phyloP scores from a whole-genome alignment of 92 coral and sea anemone genomes.

The Heteractis magnifica region DNA sequence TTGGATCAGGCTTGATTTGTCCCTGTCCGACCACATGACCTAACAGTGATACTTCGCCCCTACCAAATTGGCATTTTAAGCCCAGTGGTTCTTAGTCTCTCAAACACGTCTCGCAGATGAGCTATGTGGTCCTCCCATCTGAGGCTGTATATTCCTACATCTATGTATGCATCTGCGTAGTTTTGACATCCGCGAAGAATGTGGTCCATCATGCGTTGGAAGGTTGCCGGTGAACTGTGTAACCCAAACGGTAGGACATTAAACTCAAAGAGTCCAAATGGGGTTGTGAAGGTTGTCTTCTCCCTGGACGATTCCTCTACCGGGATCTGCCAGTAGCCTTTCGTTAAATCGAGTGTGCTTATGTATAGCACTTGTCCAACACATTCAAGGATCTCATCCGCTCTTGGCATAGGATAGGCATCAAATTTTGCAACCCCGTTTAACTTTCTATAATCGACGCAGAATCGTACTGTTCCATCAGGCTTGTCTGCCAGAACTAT shows the following conservation, averaged over 20 bases:
- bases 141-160: conserved; percentile 9
- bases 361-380: conserved; percentile 25
- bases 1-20: conserved; percentile 3
- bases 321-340: conserved; percentile 47
- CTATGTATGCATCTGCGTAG: conserved; percentile 6
- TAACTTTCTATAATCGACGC: conserved; percentile 43
- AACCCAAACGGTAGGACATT: conserved; percentile 34
- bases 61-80: conserved; percentile 37
- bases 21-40: conserved; percentile 32
- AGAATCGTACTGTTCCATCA: conserved; percentile 46
- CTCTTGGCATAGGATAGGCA: conserved; percentile 42
- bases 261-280: conserved; percentile 30
- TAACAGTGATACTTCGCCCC: conserved; percentile 14
- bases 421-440: conserved; percentile 33
- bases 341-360: conserved; percentile 23
- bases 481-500: conserved; percentile 29
- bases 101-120: conserved; percentile 16
- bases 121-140: conserved; percentile 24
- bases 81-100: conserved; percentile 25
- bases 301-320: conserved; percentile 17
- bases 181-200: conserved; percentile 13
- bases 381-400: conserved; percentile 14
- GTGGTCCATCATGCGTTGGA: conserved; percentile 37
- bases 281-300: conserved; percentile 29
- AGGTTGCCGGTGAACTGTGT: conserved; percentile 32